Evolutionary conservation across 2,888 invertebrate genomes (phyloP).

Genomic region (Parelbella ahira): DNA sequence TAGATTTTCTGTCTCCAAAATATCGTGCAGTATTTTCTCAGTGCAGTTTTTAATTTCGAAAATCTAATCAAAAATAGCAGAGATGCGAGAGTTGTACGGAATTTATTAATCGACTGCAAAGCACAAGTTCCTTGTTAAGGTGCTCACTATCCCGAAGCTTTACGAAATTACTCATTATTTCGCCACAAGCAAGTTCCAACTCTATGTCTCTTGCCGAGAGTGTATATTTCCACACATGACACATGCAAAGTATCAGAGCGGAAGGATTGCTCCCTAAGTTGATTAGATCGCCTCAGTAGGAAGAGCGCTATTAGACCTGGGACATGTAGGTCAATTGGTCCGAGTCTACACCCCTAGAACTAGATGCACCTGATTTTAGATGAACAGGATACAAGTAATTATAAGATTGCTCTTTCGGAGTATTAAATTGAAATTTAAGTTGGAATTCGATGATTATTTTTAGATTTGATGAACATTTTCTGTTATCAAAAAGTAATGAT

Average conservation of each 20-base stretch:
- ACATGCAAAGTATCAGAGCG: constrained; percentile 18
- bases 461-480: no score
- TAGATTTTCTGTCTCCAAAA: no score
- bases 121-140: no score
- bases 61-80: no score
- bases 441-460: no score
- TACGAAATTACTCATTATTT: constrained; percentile 3
- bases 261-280: constrained; percentile 26
- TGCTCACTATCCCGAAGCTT: background rate
- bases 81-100: no score
- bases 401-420: no score
- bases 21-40: no score
- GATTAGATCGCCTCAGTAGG: constrained; percentile 27
- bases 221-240: constrained; percentile 6
- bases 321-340: constrained; percentile 27
- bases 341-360: constrained; percentile 10
- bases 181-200: background rate
- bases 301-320: constrained; percentile 21
- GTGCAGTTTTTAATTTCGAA: no score
- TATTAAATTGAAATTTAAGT: no score
- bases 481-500: no score
- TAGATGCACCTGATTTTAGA: constrained; percentile 11
- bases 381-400: constrained; percentile 9
- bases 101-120: no score
- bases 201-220: background rate